Conservation (phyloP, 1,140 invertebrate species). For the Geopemphigus sp. region DNA sequence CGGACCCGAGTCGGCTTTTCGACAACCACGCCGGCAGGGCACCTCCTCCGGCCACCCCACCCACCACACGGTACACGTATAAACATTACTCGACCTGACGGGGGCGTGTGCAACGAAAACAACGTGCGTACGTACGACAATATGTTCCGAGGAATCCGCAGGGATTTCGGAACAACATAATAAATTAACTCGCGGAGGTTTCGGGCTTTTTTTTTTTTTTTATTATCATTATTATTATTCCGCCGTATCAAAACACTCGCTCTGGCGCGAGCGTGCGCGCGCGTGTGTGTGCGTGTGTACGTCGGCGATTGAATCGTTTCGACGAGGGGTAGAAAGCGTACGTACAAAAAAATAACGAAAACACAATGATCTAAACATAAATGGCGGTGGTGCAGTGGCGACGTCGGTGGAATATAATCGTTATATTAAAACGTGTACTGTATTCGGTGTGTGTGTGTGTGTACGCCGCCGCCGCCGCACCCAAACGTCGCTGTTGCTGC, state of each 20-base stretch:
- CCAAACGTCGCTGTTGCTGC: too few relatives aligned
- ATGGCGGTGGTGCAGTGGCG: background rate
- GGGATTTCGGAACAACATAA: background rate
- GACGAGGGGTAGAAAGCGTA: background rate
- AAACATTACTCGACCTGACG: too few relatives aligned
- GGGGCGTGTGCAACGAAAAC: conserved; percentile 6
- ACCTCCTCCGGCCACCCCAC: too few relatives aligned
- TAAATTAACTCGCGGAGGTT: conserved; percentile 4
- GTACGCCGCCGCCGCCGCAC: too few relatives aligned
- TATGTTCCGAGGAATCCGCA: conserved; percentile 17
- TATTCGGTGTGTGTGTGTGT: too few relatives aligned
- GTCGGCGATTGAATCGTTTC: background rate
- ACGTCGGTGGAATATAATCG: too few relatives aligned
- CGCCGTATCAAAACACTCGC: conserved; percentile 29
- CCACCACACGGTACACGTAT: background rate
- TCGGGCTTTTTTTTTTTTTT: background rate
- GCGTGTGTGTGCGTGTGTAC: background rate
- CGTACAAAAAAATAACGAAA: background rate
- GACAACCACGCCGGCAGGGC: too few relatives aligned
- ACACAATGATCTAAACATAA: conserved; percentile 13
- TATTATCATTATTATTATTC: background rate
- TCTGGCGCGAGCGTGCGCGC: background rate
- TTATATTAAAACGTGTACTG: too few relatives aligned
- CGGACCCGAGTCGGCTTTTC: background rate
- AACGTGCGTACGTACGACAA: background rate